Conservation (phyloP, 1,140 invertebrate species). For the Zaprionus gabonicus region DNA sequence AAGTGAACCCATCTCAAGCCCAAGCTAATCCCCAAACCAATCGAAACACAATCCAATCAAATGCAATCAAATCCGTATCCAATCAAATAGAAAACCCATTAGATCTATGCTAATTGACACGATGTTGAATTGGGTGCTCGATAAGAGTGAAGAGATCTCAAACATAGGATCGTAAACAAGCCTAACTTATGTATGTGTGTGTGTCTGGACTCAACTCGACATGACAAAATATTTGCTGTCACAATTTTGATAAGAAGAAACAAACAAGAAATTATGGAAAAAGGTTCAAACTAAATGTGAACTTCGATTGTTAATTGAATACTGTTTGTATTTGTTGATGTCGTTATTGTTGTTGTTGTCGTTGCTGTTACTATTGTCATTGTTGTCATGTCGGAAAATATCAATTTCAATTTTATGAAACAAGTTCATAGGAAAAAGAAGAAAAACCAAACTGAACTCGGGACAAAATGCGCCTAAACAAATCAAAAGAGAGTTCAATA, state of each 20-base stretch:
- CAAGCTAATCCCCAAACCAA: not conserved
- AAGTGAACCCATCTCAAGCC: not conserved
- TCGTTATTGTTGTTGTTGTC: slow-evolving; percentile 21
- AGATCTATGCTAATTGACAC: slow-evolving; percentile 16
- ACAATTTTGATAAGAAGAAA: slow-evolving; percentile 8
- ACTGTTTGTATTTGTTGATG: slow-evolving; percentile 28
- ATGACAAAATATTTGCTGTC: slow-evolving; percentile 10
- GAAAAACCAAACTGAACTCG: not conserved
- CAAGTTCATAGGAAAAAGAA: slow-evolving; percentile 40
- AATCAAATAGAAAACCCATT: slow-evolving; percentile 3
- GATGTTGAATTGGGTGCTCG: not conserved
- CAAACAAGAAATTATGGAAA: slow-evolving; percentile 11
- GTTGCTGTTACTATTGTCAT: slow-evolving; percentile 6
- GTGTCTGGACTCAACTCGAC: too few relatives aligned
- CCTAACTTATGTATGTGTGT: not conserved
- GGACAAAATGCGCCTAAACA: slow-evolving; percentile 45
- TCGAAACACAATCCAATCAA: not conserved
- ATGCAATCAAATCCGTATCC: slow-evolving; percentile 3
- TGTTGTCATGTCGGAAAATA: slow-evolving; percentile 47
- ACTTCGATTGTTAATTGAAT: slow-evolving; percentile 45
- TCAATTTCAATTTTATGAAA: slow-evolving; percentile 47
- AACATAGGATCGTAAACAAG: not conserved
- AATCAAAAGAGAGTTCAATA: slow-evolving; percentile 35
- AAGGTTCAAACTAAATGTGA: slow-evolving; percentile 22
- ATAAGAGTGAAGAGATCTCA: not conserved